phyloP scores from a whole-genome alignment of 2,888 invertebrate species.

The Rotaria socialis region DNA sequence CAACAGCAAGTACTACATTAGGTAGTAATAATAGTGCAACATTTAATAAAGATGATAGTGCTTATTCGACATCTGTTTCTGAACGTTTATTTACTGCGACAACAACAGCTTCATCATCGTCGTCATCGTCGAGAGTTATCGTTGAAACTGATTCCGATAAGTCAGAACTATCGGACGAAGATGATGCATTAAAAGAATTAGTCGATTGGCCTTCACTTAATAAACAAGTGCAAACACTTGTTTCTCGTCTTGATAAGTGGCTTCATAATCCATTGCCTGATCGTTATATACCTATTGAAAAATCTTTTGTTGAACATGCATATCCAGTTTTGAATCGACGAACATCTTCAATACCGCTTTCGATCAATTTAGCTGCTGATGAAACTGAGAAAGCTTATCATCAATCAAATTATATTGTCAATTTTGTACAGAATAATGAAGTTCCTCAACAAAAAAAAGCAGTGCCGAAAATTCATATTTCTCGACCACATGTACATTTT shows the following conservation, averaged over 20 bases:
- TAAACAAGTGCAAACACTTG: conserved; percentile 32
- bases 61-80: background rate
- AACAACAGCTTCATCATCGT: background rate
- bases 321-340: conserved; percentile 30
- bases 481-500: background rate
- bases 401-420: background rate
- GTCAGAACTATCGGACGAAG: background rate
- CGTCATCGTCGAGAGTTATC: background rate
- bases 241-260: conserved; percentile 26
- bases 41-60: background rate
- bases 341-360: background rate
- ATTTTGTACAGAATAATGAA: conserved; percentile 21
- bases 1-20: background rate
- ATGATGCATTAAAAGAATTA: background rate
- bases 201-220: conserved; percentile 19
- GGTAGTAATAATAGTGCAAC: background rate
- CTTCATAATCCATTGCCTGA: background rate
- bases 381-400: background rate
- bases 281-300: background rate
- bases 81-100: background rate
- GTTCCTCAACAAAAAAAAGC: background rate
- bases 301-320: background rate
- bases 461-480: background rate
- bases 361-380: background rate
- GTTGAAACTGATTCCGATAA: background rate